Conservation (phyloP, 2,797 vertebrate species). For the Diceros bicornis region DNA sequence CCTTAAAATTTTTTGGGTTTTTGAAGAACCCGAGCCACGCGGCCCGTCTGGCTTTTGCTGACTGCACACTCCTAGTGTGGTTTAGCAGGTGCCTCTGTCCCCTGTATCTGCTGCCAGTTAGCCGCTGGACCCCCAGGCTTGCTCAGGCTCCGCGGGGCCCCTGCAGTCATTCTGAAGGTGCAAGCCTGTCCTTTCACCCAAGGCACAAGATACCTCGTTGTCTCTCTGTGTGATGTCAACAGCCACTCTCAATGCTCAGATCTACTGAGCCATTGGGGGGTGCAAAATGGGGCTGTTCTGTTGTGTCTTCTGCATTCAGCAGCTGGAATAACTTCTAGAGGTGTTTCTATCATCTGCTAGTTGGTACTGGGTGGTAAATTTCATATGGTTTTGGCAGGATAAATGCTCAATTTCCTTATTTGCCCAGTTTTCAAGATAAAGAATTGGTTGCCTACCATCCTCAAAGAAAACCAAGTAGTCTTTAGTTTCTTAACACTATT, state of each 20-base stretch:
- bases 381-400: neutral
- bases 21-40: neutral
- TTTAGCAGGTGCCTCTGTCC: neutral
- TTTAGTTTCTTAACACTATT: neutral
- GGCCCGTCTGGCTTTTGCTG: neutral
- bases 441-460: neutral
- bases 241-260: neutral
- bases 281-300: neutral
- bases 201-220: rapidly evolving
- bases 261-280: neutral
- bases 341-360: neutral
- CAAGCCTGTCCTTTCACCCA: neutral
- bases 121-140: neutral
- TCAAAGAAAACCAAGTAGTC: neutral
- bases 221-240: too few relatives aligned
- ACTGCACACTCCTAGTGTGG: neutral
- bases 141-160: rapidly evolving
- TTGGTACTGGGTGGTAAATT: too few relatives aligned
- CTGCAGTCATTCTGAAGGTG: neutral
- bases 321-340: neutral
- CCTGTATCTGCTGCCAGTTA: neutral
- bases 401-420: neutral
- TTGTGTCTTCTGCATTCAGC: neutral
- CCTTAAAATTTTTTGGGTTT: neutral
- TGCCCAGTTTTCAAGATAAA: neutral